Conservation (phyloP, 2,888 invertebrate species). For the Megaustenia siamemsis region DNA sequence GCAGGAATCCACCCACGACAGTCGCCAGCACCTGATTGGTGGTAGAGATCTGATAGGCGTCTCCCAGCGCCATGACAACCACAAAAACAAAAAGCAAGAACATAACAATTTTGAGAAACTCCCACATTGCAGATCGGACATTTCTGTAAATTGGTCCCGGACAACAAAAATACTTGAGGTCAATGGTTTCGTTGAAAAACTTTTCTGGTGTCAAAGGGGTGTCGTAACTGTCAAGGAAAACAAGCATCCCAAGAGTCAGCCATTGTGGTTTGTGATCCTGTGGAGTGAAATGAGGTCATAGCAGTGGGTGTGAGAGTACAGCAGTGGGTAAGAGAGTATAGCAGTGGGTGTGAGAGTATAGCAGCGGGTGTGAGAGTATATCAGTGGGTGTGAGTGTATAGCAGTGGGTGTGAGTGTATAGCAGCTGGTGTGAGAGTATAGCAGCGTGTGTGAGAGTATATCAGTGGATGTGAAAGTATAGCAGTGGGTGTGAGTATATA, state of each 20-base stretch:
- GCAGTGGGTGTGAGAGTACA: too few relatives aligned
- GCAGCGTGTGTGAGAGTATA: too few relatives aligned
- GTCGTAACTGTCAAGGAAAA: slow-evolving; percentile 69
- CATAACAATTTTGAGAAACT: slow-evolving; percentile 64
- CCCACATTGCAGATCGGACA: slow-evolving; percentile 60
- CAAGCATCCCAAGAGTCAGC: slow-evolving; percentile 66
- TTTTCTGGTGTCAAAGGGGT: slow-evolving; percentile 66
- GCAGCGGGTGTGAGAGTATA: too few relatives aligned
- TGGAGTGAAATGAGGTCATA: neutral
- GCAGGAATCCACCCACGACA: slow-evolving; percentile 67
- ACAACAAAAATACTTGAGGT: slow-evolving; percentile 66
- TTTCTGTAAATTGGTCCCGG: slow-evolving; percentile 67
- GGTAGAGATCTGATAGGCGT: slow-evolving; percentile 65
- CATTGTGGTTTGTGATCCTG: slow-evolving; percentile 56
- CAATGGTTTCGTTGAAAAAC: slow-evolving; percentile 66
- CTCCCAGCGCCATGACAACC: slow-evolving; percentile 67
- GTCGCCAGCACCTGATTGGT: slow-evolving; percentile 70
- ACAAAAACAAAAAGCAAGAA: slow-evolving; percentile 69
- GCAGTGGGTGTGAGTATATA: too few relatives aligned
- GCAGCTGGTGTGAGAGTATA: too few relatives aligned
- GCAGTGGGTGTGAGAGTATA: too few relatives aligned
- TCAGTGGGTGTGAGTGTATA: too few relatives aligned
- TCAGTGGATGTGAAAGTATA: too few relatives aligned
- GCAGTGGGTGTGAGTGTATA: too few relatives aligned
- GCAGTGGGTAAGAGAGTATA: too few relatives aligned